A percentile compares a stretch with the other conserved stretches of the same genome.
Conservation (phyloP, 2,888 invertebrate genomes). For the Osmoderma eremita region DNA sequence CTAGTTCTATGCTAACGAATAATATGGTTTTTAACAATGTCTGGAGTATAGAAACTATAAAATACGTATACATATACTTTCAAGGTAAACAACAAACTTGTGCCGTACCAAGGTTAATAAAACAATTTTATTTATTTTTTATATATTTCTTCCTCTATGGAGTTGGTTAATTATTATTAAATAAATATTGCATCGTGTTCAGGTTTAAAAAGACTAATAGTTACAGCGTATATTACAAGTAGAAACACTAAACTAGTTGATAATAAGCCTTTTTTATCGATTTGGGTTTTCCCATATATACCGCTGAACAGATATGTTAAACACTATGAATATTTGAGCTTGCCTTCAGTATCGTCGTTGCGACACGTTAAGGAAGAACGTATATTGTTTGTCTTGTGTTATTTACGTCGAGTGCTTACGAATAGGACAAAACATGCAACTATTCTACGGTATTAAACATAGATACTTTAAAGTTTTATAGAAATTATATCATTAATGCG, state of each 20-base stretch:
- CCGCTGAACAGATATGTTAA: background rate
- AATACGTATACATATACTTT: background rate
- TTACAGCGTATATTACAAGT: too few relatives aligned
- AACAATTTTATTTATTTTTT: too few relatives aligned
- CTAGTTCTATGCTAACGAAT: too few relatives aligned
- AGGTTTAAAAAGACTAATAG: too few relatives aligned
- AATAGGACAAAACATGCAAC: background rate
- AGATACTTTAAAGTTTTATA: background rate
- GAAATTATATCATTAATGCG: background rate
- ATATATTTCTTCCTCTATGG: too few relatives aligned
- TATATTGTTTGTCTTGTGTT: too few relatives aligned
- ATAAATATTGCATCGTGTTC: too few relatives aligned
- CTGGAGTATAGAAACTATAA: background rate
- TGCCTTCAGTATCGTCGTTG: slow-evolving; percentile 19
- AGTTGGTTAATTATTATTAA: too few relatives aligned
- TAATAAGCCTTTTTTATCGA: slow-evolving; percentile 11
- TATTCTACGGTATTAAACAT: background rate
- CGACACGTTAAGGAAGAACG: background rate
- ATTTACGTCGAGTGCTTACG: too few relatives aligned
- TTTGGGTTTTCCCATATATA: slow-evolving; percentile 30
- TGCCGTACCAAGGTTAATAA: too few relatives aligned
- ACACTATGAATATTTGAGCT: slow-evolving; percentile 10
- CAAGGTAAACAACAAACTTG: background rate
- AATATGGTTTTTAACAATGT: too few relatives aligned
- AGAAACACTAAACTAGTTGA: slow-evolving; percentile 21